phyloP scores from a whole-genome alignment of 2,888 invertebrate genomes.

The Galerucella pusilla region DNA sequence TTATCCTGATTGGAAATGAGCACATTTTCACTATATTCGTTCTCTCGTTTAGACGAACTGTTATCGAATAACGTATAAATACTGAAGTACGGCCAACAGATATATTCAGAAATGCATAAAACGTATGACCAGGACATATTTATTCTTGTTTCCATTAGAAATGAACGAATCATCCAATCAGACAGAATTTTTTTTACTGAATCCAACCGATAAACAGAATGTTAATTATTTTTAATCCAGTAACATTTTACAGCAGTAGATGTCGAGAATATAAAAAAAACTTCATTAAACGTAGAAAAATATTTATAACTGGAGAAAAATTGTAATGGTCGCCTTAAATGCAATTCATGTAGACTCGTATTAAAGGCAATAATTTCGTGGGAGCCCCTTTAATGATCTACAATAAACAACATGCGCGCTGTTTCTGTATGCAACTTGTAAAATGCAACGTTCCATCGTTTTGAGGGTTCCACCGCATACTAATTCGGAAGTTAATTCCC shows the following conservation, averaged over 20 bases:
- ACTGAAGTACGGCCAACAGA: no score
- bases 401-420: constrained; percentile 49
- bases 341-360: constrained; percentile 52
- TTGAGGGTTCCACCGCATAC: background rate
- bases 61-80: no score
- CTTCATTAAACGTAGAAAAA: constrained; percentile 50
- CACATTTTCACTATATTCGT: no score
- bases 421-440: constrained; percentile 22
- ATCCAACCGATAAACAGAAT: no score
- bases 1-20: no score
- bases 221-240: no score
- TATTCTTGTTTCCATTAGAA: no score
- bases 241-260: constrained; percentile 21
- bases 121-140: no score
- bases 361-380: constrained; percentile 54
- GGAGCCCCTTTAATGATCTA: constrained; percentile 49
- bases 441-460: background rate
- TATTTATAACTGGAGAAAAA: constrained; percentile 49
- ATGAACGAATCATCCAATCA: no score
- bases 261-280: constrained; percentile 38
- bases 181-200: no score
- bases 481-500: background rate
- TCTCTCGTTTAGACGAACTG: no score
- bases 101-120: no score
- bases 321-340: constrained; percentile 50